Base-by-base conservation (phyloP, 2,113 vertebrate species). In the Cyanocitta stelleri region DNA sequence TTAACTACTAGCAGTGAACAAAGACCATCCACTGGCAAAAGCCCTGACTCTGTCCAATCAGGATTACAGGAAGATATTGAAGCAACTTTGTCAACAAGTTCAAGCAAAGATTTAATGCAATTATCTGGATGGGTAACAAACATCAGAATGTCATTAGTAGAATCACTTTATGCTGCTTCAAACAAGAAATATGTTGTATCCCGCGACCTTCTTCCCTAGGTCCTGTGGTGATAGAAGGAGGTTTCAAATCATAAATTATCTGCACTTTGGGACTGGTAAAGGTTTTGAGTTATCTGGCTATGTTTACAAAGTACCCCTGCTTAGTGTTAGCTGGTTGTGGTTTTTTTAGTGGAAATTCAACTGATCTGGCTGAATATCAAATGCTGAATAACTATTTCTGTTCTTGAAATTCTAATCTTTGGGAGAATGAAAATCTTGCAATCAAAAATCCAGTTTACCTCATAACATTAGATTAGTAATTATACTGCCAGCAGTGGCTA, bases 71-170 rank as follows among this genome's bases (percentile, higher is more conserved):
- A 79, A 96, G 66, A 95, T 54, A 82, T 7, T 92, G 92, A 89
- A 90, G 62, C 32, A 64, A 85, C 82, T 87, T 72, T 89, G 87
- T 72, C 90, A 95, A 88, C 89, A 90, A 94, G 89, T 93, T 93
- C 73, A 71, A 95, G 82, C 96, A 94, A 95, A 95, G 87, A 82
- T 80, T 91, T 91, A 87, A 61, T 83, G 67, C 67, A 85, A 91
- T 93, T 85, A 71, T 89, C 75, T 93, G 79, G 81, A 93, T 80
- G 76, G 82, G 49, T 86, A 93, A 92, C 78, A 95, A 94, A 62
- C 55, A 86, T 54, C 55, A 73, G 49, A 89, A 86, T 39, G 2
- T 71, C 82, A 88, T 69, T 68, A 81, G 71, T 1, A 7, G 63
- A 84, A 67, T 73, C 3, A 69, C 71, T 89, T 92, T 39, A 54